These are phyloP conservation scores for Drosophila robusta DNA, from an alignment of 2,888 invertebrate genomes.

Conservation along the genomic window DNA sequence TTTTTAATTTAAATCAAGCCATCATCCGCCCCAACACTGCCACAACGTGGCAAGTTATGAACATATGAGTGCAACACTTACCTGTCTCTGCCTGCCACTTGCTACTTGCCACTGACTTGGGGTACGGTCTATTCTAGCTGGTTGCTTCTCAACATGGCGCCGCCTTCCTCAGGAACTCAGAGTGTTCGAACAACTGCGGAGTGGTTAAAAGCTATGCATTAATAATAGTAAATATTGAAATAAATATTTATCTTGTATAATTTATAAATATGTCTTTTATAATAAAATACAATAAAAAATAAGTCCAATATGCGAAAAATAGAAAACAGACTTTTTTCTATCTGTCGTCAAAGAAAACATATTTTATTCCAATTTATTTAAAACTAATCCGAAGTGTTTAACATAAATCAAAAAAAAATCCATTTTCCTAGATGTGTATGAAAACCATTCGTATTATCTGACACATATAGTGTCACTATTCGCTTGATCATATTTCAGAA, in stretches of 20 bases:
- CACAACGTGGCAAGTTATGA: conserved; percentile 45
- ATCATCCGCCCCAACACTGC: conserved; percentile 29
- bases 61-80: conserved; percentile 62
- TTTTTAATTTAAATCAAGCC: conserved; percentile 79
- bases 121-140: conserved; percentile 32
- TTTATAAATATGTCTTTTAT: no score
- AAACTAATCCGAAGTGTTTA: neutral
- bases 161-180: conserved; percentile 11
- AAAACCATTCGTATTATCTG: no score
- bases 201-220: neutral
- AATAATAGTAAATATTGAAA: neutral
- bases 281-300: no score
- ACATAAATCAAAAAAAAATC: no score
- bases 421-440: no score
- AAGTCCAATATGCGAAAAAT: no score
- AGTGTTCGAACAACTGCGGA: conserved; percentile 31
- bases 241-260: neutral
- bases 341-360: neutral
- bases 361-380: neutral
- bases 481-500: no score
- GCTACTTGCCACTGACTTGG: conserved; percentile 21
- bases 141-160: conserved; percentile 28
- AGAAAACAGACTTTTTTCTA: neutral
- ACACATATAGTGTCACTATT: no score
- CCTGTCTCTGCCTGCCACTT: conserved; percentile 25